Base-by-base conservation (phyloP, 1,140 invertebrate genomes). In the Procambarus virginalis region DNA sequence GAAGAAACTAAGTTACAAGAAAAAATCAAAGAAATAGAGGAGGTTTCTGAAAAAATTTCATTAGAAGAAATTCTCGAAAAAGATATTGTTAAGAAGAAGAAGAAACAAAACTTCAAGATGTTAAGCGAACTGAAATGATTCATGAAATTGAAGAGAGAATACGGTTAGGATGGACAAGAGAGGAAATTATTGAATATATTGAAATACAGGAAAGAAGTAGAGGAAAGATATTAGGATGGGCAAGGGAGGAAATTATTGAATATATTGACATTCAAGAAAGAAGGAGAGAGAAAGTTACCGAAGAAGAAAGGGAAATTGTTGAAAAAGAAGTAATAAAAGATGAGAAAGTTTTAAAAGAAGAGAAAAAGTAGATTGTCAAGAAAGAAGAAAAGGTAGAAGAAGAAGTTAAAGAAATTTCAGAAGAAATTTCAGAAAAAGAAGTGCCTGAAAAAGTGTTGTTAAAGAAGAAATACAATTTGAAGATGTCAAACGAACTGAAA, bases 1-100 rank as follows among this genome's bases (percentile, higher is more conserved):
- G 46, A 70, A 49, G 78, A 70, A 80, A 58, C 48, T 51, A 68
- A 80, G 48, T 22, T 64, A 64, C 20, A 60, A 79, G 34, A 81
- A 55, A 46, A 81, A 49, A 8, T 22, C 17, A 46, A 64, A 70
- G 81, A 46, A 34, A 34, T 80, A 14, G 58, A 79, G 17, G 77
- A 80, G 10, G 68, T 55, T 14, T 68, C 34, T 45, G 76, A 70
- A 49, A 78, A 87, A 68, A 45, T 46, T 14, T 0, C 22, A 79
- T n/a, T 60, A 12, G 46, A 78, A 48, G 76, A 87, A 64, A 58
- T 77, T 51, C 68, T 45, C 75, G 17, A 5, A 22, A 80, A 80
- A 12, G 48, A 48, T 48, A 20, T 79, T 49, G 48, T 49, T 0
- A 49, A n/a, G n/a, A 79, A 49, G 20, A 80, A 55, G 78, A 51